Evolutionary conservation across 2,888 invertebrate species (phyloP).

Genomic region (Acleris emargana): DNA sequence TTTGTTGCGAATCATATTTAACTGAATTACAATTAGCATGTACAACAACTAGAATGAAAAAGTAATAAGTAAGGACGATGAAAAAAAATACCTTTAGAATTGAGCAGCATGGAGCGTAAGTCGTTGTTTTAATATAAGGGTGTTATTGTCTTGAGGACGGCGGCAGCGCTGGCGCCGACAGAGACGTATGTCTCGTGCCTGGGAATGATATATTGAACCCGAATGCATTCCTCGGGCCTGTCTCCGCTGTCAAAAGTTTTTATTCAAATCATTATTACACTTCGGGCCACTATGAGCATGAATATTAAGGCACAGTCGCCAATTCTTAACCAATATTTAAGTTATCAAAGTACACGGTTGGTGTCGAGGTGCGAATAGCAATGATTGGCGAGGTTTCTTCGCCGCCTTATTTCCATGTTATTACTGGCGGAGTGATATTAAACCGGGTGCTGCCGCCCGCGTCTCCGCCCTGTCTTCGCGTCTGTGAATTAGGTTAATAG

Average conservation of each 20-base stretch:
- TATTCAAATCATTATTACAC: conserved; percentile 22
- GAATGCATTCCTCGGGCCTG: conserved; percentile 35
- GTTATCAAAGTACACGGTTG: conserved; percentile 51
- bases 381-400: conserved; percentile 79
- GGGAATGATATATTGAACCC: conserved; percentile 37
- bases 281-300: background rate
- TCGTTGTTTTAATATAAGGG: conserved; percentile 34
- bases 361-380: conserved; percentile 71
- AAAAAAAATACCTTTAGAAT: conserved; percentile 7
- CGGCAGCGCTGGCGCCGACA: conserved; percentile 33
- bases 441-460: conserved; percentile 74
- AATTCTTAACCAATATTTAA: conserved; percentile 34
- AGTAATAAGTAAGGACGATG: conserved; percentile 4
- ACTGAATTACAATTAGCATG: background rate
- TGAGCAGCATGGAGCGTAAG: conserved; percentile 22
- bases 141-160: conserved; percentile 36
- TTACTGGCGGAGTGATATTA: conserved; percentile 81
- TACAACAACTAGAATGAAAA: background rate
- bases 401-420: conserved; percentile 82
- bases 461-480: conserved; percentile 81
- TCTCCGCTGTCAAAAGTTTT: conserved; percentile 32
- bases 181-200: conserved; percentile 36
- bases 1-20: background rate
- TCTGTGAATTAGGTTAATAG: conserved; percentile 84
- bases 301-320: conserved; percentile 11